Percentiles rank a stretch among this genome's conserved stretches.
Evolutionary conservation across 64 coral and sea anemone species (phyloP).

Genomic region (Actinia tenebrosa): DNA sequence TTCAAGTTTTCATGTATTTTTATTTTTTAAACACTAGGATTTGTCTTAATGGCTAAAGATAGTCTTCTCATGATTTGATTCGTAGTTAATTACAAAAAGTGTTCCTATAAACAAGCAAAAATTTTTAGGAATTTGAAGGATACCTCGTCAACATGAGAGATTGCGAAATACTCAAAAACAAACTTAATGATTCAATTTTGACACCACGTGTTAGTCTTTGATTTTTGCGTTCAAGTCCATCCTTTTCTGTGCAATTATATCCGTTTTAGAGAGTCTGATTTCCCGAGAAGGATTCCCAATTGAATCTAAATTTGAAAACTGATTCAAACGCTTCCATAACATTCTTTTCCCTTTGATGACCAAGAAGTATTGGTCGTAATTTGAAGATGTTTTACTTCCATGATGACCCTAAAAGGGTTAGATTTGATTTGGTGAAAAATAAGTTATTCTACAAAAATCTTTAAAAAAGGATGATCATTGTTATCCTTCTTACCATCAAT

Average conservation of each 20-base stretch:
- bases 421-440: too few species aligned
- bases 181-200: slow-evolving; percentile 5
- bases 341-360: background rate
- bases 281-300: background rate
- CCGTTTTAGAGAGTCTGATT: background rate
- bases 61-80: background rate
- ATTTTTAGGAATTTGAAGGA: background rate
- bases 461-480: too few species aligned
- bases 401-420: background rate
- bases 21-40: background rate
- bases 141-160: background rate
- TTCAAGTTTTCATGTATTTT: background rate
- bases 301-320: background rate
- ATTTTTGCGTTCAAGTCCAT: background rate
- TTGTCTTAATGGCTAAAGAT: background rate
- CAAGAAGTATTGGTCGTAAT: background rate
- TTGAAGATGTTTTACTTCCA: background rate
- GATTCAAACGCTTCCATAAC: background rate
- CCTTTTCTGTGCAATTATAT: background rate
- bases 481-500: background rate
- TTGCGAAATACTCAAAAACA: slow-evolving; percentile 28
- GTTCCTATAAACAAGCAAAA: background rate
- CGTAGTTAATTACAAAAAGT: background rate
- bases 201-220: slow-evolving; percentile 18
- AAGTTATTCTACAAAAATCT: too few species aligned